A percentile compares a stretch with the other conserved stretches of the same genome.
Evolutionary conservation across 2,888 invertebrate species (phyloP).

Genomic region (Heteromurus nitidus): DNA sequence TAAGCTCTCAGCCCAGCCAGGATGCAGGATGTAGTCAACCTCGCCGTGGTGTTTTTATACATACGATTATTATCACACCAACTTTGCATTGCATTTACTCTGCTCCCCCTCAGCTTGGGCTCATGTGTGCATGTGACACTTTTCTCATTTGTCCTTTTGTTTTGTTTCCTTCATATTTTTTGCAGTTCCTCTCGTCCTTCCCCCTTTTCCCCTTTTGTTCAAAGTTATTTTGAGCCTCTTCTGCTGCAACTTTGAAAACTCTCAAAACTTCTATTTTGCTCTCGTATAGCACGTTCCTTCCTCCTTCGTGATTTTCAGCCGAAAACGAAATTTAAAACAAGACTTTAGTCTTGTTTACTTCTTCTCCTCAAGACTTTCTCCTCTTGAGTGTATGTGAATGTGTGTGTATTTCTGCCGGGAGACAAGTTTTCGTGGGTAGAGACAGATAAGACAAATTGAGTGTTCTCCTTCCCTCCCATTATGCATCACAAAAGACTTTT

Average conservation of each 20-base stretch:
- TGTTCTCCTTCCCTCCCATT: constrained; percentile 58
- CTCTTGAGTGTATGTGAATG: constrained; percentile 3
- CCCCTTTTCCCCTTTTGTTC: constrained; percentile 15
- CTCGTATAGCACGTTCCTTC: too few relatives aligned
- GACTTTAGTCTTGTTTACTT: background rate
- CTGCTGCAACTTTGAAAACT: background rate
- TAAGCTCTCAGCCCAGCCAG: too few relatives aligned
- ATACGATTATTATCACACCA: constrained; percentile 60
- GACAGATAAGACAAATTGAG: constrained; percentile 65
- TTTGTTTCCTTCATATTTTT: too few relatives aligned
- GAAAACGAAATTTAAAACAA: constrained; percentile 17
- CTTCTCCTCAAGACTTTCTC: background rate
- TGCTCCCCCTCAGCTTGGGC: constrained; percentile 3
- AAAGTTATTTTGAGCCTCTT: too few relatives aligned
- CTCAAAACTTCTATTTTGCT: too few relatives aligned
- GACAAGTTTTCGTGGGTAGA: constrained; percentile 35
- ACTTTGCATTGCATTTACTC: constrained; percentile 11
- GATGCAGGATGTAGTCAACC: too few relatives aligned
- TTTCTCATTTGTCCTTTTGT: constrained; percentile 31
- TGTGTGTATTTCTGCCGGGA: constrained; percentile 1
- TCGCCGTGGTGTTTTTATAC: background rate
- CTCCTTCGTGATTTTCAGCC: background rate
- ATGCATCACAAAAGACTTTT: constrained; percentile 59
- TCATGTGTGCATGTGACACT: constrained; percentile 53
- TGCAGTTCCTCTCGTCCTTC: too few relatives aligned